These are phyloP conservation scores for Iselma pallidipennis DNA, from an alignment of 2,888 invertebrate genomes.

Conservation along the genomic window DNA sequence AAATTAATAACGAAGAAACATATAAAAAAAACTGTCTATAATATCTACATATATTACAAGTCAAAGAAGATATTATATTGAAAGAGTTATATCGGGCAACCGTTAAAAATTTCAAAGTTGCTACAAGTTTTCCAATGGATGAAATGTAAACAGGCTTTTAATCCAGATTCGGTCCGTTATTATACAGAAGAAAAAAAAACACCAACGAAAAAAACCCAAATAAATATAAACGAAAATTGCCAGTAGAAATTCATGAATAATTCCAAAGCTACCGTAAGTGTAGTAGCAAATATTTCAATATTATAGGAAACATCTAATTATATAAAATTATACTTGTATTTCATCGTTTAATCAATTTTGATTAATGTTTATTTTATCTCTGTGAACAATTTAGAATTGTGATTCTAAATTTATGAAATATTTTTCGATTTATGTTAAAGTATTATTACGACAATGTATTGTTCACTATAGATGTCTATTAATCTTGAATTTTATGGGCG, in stretches of 20 bases:
- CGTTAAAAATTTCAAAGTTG: neutral
- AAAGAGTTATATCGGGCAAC: neutral
- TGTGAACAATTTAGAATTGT: too few relatives aligned
- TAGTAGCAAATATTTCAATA: too few relatives aligned
- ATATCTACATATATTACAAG: neutral
- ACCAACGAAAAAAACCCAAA: neutral
- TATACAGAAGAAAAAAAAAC: neutral
- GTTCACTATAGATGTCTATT: slow-evolving; percentile 22
- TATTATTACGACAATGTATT: slow-evolving; percentile 16
- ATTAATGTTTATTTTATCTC: too few relatives aligned
- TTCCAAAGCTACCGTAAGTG: neutral
- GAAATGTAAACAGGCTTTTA: neutral
- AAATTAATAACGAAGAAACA: neutral
- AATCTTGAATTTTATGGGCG: slow-evolving; percentile 27
- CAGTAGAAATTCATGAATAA: neutral
- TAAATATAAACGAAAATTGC: neutral
- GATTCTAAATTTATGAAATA: too few relatives aligned
- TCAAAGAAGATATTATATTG: neutral
- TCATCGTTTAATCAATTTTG: too few relatives aligned
- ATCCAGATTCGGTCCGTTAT: neutral
- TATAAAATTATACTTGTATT: too few relatives aligned
- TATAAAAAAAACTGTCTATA: too few relatives aligned
- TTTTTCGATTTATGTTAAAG: slow-evolving; percentile 10
- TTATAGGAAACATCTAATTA: too few relatives aligned
- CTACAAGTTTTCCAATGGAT: neutral